Conservation (phyloP, 2,888 invertebrate genomes). For the Watsonalla binaria region DNA sequence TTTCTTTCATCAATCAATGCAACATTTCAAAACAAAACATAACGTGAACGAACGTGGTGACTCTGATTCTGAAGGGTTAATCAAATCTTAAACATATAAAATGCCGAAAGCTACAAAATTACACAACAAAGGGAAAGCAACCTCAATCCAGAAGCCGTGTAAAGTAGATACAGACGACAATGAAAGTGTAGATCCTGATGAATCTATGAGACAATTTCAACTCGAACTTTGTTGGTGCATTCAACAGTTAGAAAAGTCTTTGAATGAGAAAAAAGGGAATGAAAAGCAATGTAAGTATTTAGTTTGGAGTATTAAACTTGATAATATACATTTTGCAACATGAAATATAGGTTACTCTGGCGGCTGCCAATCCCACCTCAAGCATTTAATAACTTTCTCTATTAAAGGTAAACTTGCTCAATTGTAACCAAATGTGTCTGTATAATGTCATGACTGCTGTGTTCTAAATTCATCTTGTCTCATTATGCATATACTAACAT, state of each 20-base stretch:
- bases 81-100: conserved; percentile 9
- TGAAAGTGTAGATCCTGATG: conserved; percentile 51
- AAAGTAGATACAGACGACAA: conserved; percentile 46
- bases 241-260: conserved; percentile 81
- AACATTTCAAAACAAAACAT: conserved; percentile 35
- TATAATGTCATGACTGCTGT: too few species aligned
- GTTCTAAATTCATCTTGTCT: too few species aligned
- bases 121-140: conserved; percentile 62
- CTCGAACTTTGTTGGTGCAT: conserved; percentile 90
- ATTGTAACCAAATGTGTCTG: too few species aligned
- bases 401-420: too few species aligned
- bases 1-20: conserved; percentile 1
- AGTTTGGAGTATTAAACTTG: not conserved
- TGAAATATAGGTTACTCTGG: too few species aligned
- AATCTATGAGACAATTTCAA: conserved; percentile 83
- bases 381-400: too few species aligned
- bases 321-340: too few species aligned
- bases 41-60: conserved; percentile 30
- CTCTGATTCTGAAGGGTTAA: conserved; percentile 4
- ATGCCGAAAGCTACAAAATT: conserved; percentile 71
- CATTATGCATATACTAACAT: too few species aligned
- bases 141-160: conserved; percentile 56
- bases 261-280: conserved; percentile 80
- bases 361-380: too few species aligned
- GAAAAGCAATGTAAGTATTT: conserved; percentile 75